Conservation (phyloP, 23 tunicate species). For the Styela plicata region DNA sequence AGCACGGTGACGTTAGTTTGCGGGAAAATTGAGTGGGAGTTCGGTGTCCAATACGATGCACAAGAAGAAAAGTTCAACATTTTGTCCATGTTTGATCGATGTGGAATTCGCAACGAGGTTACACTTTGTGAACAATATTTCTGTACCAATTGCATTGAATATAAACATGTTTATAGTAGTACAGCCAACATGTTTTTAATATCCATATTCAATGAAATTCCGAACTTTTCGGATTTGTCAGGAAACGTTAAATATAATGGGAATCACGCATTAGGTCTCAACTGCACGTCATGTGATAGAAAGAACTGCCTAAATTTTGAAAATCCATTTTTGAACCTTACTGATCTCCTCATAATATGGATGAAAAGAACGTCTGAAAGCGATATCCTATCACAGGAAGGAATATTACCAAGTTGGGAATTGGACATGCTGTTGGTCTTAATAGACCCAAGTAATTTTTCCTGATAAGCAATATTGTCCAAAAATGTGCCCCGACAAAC, state of each 20-base stretch:
- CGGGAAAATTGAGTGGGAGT: not conserved
- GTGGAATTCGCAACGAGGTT: not conserved
- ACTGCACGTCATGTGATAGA: not conserved
- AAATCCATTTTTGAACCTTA: not conserved
- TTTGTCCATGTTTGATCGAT: not conserved
- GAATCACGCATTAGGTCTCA: not conserved
- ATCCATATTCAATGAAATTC: not conserved
- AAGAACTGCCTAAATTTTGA: no score
- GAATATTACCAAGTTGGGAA: not conserved
- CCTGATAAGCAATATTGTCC: not conserved
- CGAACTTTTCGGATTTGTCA: not conserved
- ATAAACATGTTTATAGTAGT: not conserved
- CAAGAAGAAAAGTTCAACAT: not conserved
- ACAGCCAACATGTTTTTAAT: not conserved
- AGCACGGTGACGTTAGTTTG: not conserved
- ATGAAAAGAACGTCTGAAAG: not conserved
- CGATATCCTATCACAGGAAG: not conserved
- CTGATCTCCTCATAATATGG: not conserved
- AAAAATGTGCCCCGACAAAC: not conserved
- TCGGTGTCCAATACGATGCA: not conserved
- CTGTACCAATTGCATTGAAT: not conserved
- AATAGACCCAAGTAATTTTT: not conserved
- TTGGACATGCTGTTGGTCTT: not conserved
- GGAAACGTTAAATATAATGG: not conserved
- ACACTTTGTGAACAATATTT: not conserved